Evolutionary conservation across 2,113 vertebrate species (phyloP), one percentile per base, ranked within the genome.

Genomic region (Geococcyx californianus): DNA sequence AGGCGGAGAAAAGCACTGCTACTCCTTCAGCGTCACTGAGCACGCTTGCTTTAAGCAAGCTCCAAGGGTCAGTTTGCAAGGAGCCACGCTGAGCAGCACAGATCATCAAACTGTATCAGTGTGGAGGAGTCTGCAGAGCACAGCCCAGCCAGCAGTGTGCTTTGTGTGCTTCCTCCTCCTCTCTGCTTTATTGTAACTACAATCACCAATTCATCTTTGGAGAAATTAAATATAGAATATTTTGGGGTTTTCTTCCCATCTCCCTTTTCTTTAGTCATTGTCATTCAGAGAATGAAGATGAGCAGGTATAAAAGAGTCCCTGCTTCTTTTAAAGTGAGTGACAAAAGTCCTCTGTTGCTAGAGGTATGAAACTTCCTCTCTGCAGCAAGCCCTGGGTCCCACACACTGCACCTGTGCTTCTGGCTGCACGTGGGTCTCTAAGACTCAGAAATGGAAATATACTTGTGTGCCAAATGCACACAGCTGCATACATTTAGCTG

Each of bases 331-430:
- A 42, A 68, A 91, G 13, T 7, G 19, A 51, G 4, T 52, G 55
- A 44, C 19, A n/a, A 66, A 85, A 20, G 15, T 68, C 26, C 20
- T 55, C n/a, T 21, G 10, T 7, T 0, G 1, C 38, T 77, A n/a
- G 33, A 75, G 44, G 34, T 60, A 34, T 18, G 54, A 62, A 56
- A 13, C 52, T 23, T 69, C 20, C 29, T 82, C 52, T 75, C 10
- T 3, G 2, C 75, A 68, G 47, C 73, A 54, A 68, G 40, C 20
- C 36, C 20, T 0, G 0, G 40, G 36, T 60, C 69, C 56, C 0
- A 1, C 55, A 36, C 19, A 29, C 9, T 0, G 3, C 33, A 58
- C 42, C 1, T 0, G 59, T 0, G 0, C 0, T 0, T 77, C 60
- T 67, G 47, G 68, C 7, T 3, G 21, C n/a, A 24, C 56, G 8